A percentile compares a stretch with the other conserved stretches of the same genome.
phyloP scores from a whole-genome alignment of 2,888 invertebrate genomes.

The Dicyrtomina minuta region DNA sequence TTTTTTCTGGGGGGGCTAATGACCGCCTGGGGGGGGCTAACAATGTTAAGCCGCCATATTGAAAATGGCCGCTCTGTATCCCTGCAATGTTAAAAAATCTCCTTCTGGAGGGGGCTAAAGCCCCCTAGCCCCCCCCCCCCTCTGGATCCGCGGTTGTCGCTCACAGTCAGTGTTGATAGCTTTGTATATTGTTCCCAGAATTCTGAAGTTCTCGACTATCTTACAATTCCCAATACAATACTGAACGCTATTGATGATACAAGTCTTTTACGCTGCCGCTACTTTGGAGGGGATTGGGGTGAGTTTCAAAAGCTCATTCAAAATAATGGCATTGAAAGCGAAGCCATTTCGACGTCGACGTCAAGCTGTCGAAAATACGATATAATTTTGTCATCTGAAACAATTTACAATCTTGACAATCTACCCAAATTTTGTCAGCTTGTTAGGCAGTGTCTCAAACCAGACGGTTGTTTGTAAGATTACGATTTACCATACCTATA shows the following conservation, averaged over 20 bases:
- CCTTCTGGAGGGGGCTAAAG: too few species aligned
- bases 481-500: constrained; percentile 55
- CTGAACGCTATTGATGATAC: constrained; percentile 56
- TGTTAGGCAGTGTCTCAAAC: constrained; percentile 66
- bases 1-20: too few species aligned
- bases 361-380: too few species aligned
- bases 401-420: constrained; percentile 82
- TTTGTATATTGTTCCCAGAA: constrained; percentile 70
- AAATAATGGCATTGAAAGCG: too few species aligned
- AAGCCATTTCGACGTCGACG: constrained; percentile 55
- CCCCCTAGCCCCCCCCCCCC: too few species aligned
- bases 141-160: too few species aligned
- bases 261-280: constrained; percentile 57
- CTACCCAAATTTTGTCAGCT: constrained; percentile 73
- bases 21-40: too few species aligned
- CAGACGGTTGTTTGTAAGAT: constrained; percentile 68
- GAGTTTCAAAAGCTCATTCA: constrained; percentile 60
- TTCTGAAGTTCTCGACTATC: constrained; percentile 72
- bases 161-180: too few species aligned
- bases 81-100: too few species aligned
- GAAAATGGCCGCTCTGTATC: too few species aligned
- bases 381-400: constrained; percentile 86
- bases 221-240: constrained; percentile 80
- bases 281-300: constrained; percentile 73
- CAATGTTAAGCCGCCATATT: too few species aligned